Conservation (phyloP, 2,113 vertebrate genomes). For the Eudyptes chrysolophus region DNA sequence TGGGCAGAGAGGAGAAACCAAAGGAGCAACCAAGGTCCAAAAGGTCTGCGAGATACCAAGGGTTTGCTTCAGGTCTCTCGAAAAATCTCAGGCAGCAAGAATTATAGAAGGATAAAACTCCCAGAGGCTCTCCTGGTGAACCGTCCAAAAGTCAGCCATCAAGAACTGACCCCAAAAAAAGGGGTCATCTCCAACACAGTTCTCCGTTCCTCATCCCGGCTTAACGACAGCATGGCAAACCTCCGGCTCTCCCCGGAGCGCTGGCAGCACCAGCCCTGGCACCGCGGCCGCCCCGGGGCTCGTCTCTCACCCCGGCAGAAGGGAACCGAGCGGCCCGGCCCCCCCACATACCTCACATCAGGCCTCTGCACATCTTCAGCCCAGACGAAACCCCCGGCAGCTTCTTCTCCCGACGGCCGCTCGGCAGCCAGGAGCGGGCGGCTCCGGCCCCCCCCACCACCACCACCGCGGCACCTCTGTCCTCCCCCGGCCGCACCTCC, state of each 20-base stretch:
- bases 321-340: fast-evolving
- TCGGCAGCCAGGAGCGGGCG: too few species aligned
- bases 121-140: fast-evolving
- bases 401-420: fast-evolving
- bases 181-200: fast-evolving
- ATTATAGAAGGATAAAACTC: background rate
- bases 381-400: fast-evolving
- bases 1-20: background rate
- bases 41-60: background rate
- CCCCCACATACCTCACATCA: fast-evolving
- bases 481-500: background rate
- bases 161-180: background rate
- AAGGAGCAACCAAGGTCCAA: background rate
- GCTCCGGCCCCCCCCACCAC: background rate
- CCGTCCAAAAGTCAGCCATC: fast-evolving
- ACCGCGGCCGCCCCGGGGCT: background rate
- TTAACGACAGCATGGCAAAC: fast-evolving
- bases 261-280: background rate
- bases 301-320: fast-evolving
- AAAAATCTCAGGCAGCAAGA: background rate
- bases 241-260: fast-evolving
- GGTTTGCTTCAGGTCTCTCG: background rate
- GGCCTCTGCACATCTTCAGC: fast-evolving
- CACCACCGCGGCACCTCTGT: too few species aligned
- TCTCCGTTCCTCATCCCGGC: too few species aligned